These are phyloP conservation scores for Ceryle rudis DNA, from an alignment of 2,797 vertebrate species.

Conservation along the genomic window DNA sequence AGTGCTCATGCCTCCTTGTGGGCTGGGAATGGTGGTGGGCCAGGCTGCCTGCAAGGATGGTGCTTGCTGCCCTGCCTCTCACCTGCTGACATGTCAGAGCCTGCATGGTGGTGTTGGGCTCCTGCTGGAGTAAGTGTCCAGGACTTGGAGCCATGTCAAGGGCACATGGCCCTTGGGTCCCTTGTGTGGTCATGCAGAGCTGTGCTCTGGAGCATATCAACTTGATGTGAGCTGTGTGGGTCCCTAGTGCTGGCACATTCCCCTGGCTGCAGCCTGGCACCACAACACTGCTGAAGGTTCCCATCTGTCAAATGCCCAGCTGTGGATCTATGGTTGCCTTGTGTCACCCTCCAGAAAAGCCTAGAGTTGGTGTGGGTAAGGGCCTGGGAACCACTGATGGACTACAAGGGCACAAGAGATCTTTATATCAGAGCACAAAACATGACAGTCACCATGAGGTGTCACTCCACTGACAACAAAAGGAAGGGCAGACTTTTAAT, in stretches of 20 bases:
- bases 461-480: neutral
- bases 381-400: neutral
- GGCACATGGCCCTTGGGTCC: too few relatives aligned
- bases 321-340: neutral
- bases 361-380: neutral
- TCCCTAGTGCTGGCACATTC: neutral
- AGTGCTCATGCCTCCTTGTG: rapidly evolving
- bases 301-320: neutral
- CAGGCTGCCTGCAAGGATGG: neutral
- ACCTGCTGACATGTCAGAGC: neutral
- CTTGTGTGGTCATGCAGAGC: neutral
- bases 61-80: neutral
- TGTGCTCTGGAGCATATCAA: neutral
- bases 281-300: rapidly evolving
- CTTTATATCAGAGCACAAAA: neutral
- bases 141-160: rapidly evolving
- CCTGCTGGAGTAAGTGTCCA: too few relatives aligned
- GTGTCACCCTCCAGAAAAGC: neutral
- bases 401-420: neutral
- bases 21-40: rapidly evolving
- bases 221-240: neutral
- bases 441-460: too few relatives aligned
- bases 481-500: neutral
- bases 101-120: rapidly evolving
- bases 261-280: neutral